These are phyloP conservation scores for Oligia fasciuncula DNA, from an alignment of 2,888 invertebrate genomes.

Conservation along the genomic window DNA sequence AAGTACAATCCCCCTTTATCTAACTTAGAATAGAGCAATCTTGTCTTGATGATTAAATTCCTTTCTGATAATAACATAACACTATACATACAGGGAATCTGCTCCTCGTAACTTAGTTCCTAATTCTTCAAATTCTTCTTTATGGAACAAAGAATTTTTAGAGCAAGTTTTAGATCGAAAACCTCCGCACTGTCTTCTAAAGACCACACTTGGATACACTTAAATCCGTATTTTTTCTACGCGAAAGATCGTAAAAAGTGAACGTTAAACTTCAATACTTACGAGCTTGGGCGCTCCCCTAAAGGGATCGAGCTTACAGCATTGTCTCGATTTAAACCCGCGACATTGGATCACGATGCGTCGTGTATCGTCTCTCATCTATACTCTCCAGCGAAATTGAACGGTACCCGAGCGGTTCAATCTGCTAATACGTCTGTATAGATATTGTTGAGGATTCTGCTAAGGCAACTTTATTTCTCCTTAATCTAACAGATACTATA, in stretches of 20 bases:
- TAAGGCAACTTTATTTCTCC: constrained; percentile 36
- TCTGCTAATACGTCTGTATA: constrained; percentile 70
- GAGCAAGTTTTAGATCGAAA: background rate
- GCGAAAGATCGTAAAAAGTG: constrained; percentile 60
- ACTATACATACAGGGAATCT: background rate
- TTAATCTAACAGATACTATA: constrained; percentile 21
- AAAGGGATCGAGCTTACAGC: constrained; percentile 67
- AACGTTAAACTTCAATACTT: constrained; percentile 59
- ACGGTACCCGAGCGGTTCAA: constrained; percentile 71
- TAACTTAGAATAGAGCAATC: constrained; percentile 23
- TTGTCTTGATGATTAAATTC: constrained; percentile 33
- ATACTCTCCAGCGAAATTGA: constrained; percentile 72
- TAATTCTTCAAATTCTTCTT: constrained; percentile 20
- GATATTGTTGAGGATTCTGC: constrained; percentile 22
- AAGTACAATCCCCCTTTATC: constrained; percentile 37
- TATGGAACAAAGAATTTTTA: background rate
- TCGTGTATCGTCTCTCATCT: constrained; percentile 70
- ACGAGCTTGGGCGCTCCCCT: constrained; percentile 55
- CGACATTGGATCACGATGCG: constrained; percentile 69
- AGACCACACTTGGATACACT: constrained; percentile 38
- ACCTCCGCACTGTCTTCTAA: background rate
- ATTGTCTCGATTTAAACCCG: constrained; percentile 73
- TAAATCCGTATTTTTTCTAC: constrained; percentile 48
- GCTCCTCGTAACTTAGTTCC: constrained; percentile 15
- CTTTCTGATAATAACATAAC: constrained; percentile 19